Evolutionary conservation across 2,797 vertebrate species (phyloP).

Genomic region (Thamnophis elegans): DNA sequence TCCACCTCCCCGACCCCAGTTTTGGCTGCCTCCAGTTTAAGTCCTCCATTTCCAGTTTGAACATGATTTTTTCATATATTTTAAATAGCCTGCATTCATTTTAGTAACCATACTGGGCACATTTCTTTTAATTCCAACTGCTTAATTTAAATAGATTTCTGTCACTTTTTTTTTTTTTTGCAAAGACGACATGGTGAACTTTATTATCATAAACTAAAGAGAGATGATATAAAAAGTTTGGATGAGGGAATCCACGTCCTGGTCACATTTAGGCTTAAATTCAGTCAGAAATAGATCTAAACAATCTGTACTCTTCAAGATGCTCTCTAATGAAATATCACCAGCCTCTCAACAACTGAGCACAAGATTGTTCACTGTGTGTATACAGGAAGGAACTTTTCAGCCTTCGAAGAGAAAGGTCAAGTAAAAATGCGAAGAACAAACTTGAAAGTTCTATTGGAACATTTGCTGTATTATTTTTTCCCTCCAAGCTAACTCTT

Average conservation of each 20-base stretch:
- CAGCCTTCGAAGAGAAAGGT: background rate
- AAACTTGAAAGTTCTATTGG: background rate
- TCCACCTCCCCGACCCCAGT: no score
- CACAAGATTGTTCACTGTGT: background rate
- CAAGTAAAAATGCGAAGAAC: background rate
- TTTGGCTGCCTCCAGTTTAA: background rate
- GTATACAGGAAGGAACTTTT: background rate
- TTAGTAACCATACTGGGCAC: background rate
- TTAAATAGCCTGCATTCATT: background rate
- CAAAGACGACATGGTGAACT: background rate
- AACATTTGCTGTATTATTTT: background rate
- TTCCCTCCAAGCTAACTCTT: background rate
- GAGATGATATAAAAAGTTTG: background rate
- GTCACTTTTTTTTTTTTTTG: background rate
- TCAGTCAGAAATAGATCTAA: background rate
- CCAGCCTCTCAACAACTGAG: background rate
- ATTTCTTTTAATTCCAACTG: background rate
- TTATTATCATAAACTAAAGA: background rate
- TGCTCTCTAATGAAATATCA: background rate
- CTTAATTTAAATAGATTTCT: background rate
- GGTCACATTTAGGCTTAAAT: background rate
- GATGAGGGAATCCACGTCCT: background rate
- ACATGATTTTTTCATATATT: background rate
- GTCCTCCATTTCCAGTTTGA: background rate
- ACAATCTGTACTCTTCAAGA: background rate